Conservation (phyloP, 2,888 invertebrate species). For the Tridacna crocea region DNA sequence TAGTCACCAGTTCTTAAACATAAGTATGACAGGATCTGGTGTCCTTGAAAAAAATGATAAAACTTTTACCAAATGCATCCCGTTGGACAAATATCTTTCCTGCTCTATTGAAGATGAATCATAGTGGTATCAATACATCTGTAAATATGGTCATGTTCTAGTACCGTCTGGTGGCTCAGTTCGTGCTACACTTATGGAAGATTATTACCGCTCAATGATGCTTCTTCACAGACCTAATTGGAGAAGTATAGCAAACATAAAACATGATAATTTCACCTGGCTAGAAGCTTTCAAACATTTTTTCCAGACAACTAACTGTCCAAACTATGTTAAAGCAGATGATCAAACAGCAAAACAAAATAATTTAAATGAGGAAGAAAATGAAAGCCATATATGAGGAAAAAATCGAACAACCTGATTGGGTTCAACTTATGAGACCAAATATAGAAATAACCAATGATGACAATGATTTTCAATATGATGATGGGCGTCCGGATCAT, state of each 20-base stretch:
- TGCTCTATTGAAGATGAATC: conserved; percentile 35
- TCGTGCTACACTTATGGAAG: conserved; percentile 41
- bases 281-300: conserved; percentile 43
- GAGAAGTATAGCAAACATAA: conserved; percentile 56
- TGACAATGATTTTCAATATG: not conserved
- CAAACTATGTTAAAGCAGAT: conserved; percentile 61
- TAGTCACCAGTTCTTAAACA: conserved; percentile 58
- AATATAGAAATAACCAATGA: not conserved
- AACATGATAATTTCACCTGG: conserved; percentile 49
- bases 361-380: not conserved
- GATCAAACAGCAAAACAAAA: conserved; percentile 39
- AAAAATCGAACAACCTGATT: conserved; percentile 4
- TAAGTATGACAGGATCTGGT: conserved; percentile 56
- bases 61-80: conserved; percentile 45
- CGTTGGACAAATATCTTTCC: conserved; percentile 53
- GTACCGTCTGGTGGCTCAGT: not conserved
- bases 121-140: conserved; percentile 41
- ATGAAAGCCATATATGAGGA: too few species aligned
- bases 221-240: conserved; percentile 61
- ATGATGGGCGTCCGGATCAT: not conserved
- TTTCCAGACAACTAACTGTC: conserved; percentile 35
- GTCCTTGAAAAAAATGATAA: conserved; percentile 39
- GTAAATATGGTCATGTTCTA: conserved; percentile 10
- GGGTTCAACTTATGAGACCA: not conserved
- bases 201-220: conserved; percentile 49